These are phyloP conservation scores for Osmoderma eremita DNA, from an alignment of 2,888 invertebrate genomes.

Conservation along the genomic window DNA sequence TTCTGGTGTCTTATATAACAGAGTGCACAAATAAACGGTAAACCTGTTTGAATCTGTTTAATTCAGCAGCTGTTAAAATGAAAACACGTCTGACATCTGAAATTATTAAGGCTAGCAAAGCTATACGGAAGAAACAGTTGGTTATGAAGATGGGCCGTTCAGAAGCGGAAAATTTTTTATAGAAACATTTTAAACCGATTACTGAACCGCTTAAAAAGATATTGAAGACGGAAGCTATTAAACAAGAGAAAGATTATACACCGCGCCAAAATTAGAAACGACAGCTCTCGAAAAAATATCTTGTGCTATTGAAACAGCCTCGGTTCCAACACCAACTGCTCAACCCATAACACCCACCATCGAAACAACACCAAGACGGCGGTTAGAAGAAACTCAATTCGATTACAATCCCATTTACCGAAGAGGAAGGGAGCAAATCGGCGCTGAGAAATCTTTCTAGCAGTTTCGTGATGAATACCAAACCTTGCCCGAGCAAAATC, in stretches of 20 bases:
- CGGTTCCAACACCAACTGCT: background rate
- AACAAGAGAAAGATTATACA: background rate
- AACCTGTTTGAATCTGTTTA: background rate
- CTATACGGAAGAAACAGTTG: background rate
- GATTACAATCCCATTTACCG: background rate
- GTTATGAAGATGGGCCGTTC: constrained; percentile 1
- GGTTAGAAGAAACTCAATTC: background rate
- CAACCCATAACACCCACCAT: background rate
- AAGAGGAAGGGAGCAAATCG: background rate
- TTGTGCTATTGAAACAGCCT: background rate
- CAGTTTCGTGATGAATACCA: background rate
- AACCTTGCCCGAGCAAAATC: no score
- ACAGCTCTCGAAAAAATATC: background rate
- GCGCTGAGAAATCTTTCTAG: background rate
- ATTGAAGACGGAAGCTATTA: background rate
- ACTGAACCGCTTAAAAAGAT: background rate
- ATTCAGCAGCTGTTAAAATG: background rate
- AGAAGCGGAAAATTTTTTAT: background rate
- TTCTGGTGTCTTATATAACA: no score
- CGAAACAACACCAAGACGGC: no score
- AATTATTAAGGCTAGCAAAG: constrained; percentile 2
- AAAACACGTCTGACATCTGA: background rate
- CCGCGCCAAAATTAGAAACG: background rate
- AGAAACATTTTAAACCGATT: background rate
- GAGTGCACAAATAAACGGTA: no score